Conservation (phyloP, 1,140 invertebrate species). For the Rhizoglyphus robini region DNA sequence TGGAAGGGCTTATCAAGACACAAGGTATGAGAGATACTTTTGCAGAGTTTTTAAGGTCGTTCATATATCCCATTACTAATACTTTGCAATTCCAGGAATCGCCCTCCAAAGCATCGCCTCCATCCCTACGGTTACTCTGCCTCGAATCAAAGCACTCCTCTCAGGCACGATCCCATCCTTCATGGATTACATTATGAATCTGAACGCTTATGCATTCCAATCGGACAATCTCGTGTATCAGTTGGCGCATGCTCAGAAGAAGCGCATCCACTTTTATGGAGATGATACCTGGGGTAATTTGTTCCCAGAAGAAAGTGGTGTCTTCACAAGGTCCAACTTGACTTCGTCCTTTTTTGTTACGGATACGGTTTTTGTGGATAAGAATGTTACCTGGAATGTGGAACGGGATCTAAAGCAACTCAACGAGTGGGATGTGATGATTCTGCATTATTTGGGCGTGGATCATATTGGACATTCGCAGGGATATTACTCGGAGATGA, state of each 20-base stretch:
- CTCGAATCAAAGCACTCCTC: constrained; percentile 76
- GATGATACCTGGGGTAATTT: constrained; percentile 90
- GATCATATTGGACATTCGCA: constrained; percentile 90
- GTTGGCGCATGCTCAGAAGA: constrained; percentile 39
- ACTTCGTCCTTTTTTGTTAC: constrained; percentile 86
- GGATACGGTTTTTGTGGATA: constrained; percentile 88
- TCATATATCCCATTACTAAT: constrained; percentile 35
- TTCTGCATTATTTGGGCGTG: constrained; percentile 88
- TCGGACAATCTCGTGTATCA: constrained; percentile 62
- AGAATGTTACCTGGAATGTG: constrained; percentile 77
- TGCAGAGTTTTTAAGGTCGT: too few species aligned
- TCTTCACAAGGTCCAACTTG: constrained; percentile 62
- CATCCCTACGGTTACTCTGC: constrained; percentile 88
- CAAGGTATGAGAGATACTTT: too few species aligned
- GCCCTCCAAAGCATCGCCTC: constrained; percentile 53
- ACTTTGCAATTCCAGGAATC: constrained; percentile 25
- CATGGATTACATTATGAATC: constrained; percentile 76
- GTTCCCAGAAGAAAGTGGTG: constrained; percentile 40
- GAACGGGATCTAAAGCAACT: constrained; percentile 45
- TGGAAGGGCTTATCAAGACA: too few species aligned
- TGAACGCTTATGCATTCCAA: constrained; percentile 38
- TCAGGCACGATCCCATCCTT: constrained; percentile 79
- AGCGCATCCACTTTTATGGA: constrained; percentile 70
- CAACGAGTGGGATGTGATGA: constrained; percentile 70
- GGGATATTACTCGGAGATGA: constrained; percentile 59